Evolutionary conservation across 1,140 invertebrate genomes (phyloP), one percentile per base, ranked within the genome.

Genomic region (Neotoxoptera formosana): DNA sequence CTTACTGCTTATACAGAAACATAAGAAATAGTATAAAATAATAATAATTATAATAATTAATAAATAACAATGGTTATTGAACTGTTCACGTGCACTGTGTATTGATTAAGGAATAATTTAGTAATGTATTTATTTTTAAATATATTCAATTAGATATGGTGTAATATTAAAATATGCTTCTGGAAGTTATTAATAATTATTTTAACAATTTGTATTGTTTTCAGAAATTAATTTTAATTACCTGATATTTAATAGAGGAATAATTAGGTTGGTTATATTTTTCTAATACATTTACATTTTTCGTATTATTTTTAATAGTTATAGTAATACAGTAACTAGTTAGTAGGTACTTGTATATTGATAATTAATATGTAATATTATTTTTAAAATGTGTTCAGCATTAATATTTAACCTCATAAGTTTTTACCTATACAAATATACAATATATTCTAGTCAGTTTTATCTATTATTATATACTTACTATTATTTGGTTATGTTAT

Each of bases 61-160:
- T 60, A 67, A 67, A 67, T n/a, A 67, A 67, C 60, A 67, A 67
- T 67, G 60, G 60, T 67, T 67, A 67, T 67, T 67, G 60, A 67
- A 67, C 60, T 67, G 60, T 67, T 67, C 8, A 11, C n/a, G 60
- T 67, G 60, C 60, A n/a, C 30, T 67, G 30, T 67, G 14, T 67
- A 67, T 67, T 60, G 56, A 60, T 9, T 60, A 60, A 8, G 4
- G 60, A 67, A n/a, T 67, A 67, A 14, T 6, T n/a, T 67, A 67
- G 60, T n/a, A 67, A n/a, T 67, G 30, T 60, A 67, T 67, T 67
- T 67, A n/a, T 14, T 6, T 53, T 67, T 67, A 67, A n/a, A 67
- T 3, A 60, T 67, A 67, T n/a, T 67, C 4, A 67, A n/a, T 17
- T 17, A 60, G 56, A 60, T 60, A 30, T 30, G 14, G 56, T 60